Evolutionary conservation across 1,140 invertebrate species (phyloP).

Genomic region (Elysia chlorotica): DNA sequence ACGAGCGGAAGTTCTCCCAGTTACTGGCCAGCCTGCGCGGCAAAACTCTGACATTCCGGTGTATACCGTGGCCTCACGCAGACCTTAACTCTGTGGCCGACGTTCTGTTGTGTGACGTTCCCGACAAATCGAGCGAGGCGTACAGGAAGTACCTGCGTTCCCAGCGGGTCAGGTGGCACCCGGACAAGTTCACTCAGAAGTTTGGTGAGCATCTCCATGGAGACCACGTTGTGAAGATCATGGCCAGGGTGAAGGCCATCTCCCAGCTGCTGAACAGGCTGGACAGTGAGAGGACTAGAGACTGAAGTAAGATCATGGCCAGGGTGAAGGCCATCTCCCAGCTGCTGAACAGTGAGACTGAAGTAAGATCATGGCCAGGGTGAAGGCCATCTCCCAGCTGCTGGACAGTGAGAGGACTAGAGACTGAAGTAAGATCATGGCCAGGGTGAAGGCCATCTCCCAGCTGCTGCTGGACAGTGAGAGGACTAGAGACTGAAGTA

Average conservation of each 20-base stretch:
- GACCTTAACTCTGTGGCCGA: constrained; percentile 26
- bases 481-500: too few species aligned
- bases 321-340: too few species aligned
- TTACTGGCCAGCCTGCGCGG: neutral
- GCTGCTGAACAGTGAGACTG: too few species aligned
- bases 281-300: too few species aligned
- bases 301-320: too few species aligned
- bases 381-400: constrained; percentile 50
- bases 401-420: constrained; percentile 21
- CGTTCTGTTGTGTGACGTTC: constrained; percentile 40
- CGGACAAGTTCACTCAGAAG: constrained; percentile 55
- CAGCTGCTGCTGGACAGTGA: too few species aligned
- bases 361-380: constrained; percentile 43
- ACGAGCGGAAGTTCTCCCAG: constrained; percentile 14
- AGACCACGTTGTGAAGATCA: constrained; percentile 37
- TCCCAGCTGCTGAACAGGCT: constrained; percentile 47
- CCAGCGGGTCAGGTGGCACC: constrained; percentile 54
- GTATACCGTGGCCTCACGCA: constrained; percentile 51
- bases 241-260: constrained; percentile 48
- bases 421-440: too few species aligned
- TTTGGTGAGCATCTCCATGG: constrained; percentile 38
- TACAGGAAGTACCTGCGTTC: constrained; percentile 45
- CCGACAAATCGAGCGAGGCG: constrained; percentile 18
- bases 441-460: too few species aligned
- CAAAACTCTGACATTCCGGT: constrained; percentile 30